phyloP scores from a whole-genome alignment of 2,113 vertebrate genomes.

The Phyllostomus discolor region DNA sequence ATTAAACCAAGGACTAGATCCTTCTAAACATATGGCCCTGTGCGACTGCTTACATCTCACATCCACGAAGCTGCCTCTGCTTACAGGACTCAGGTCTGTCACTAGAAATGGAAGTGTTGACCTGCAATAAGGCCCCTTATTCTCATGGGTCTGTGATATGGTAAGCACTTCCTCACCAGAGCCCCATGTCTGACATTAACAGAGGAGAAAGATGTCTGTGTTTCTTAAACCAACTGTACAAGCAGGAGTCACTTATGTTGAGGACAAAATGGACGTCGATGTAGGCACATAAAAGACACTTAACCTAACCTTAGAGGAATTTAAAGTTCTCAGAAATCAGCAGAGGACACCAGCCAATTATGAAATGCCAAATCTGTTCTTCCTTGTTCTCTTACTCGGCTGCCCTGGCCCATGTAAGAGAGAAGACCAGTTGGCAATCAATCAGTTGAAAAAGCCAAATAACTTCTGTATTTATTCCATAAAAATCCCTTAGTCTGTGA shows the following conservation, averaged over 20 bases:
- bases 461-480: not conserved
- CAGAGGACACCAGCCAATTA: not conserved
- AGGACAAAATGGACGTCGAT: not conserved
- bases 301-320: not conserved
- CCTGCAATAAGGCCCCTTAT: fast-evolving
- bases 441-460: not conserved
- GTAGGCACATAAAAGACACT: not conserved
- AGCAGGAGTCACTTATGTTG: not conserved
- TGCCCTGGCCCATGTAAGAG: not conserved
- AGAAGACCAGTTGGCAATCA: not conserved
- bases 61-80: fast-evolving
- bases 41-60: fast-evolving
- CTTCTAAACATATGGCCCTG: not conserved
- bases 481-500: not conserved
- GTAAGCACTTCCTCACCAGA: fast-evolving
- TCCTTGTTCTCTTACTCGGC: not conserved
- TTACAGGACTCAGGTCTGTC: not conserved
- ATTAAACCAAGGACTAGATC: fast-evolving
- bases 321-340: not conserved
- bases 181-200: not conserved
- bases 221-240: not conserved
- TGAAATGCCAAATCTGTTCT: no score
- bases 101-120: no score
- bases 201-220: not conserved
- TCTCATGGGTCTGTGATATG: fast-evolving